phyloP scores from a whole-genome alignment of 2,797 vertebrate genomes.

The Amblyraja radiata region DNA sequence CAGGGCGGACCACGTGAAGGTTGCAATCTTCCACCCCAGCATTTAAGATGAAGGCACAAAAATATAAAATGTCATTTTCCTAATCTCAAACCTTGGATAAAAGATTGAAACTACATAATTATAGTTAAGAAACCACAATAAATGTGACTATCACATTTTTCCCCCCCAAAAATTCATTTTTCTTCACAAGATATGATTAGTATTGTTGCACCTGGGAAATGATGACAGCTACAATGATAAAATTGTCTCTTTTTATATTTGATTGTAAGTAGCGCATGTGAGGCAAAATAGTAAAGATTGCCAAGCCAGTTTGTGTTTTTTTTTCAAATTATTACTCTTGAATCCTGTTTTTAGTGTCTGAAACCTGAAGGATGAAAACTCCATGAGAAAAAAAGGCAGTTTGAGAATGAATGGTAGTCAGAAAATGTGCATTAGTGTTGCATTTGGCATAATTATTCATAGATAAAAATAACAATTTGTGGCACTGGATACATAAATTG shows the following conservation, averaged over 20 bases:
- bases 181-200: neutral
- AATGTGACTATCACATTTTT: neutral
- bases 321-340: constrained; percentile 15
- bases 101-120: neutral
- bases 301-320: neutral
- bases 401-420: neutral
- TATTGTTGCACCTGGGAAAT: neutral
- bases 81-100: neutral
- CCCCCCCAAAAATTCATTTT: neutral
- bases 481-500: neutral
- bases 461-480: constrained; percentile 8
- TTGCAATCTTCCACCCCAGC: no score
- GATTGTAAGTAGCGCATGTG: neutral
- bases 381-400: neutral
- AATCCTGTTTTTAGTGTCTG: neutral
- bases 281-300: neutral
- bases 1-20: no score
- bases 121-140: neutral
- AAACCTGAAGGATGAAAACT: neutral
- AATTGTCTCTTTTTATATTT: constrained; percentile 26
- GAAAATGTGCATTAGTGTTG: constrained; percentile 15
- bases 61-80: neutral
- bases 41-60: neutral
- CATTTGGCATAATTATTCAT: constrained; percentile 13
- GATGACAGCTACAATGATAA: neutral